phyloP scores from a whole-genome alignment of 2,888 invertebrate species.

The Rotaria magnacalcarata region DNA sequence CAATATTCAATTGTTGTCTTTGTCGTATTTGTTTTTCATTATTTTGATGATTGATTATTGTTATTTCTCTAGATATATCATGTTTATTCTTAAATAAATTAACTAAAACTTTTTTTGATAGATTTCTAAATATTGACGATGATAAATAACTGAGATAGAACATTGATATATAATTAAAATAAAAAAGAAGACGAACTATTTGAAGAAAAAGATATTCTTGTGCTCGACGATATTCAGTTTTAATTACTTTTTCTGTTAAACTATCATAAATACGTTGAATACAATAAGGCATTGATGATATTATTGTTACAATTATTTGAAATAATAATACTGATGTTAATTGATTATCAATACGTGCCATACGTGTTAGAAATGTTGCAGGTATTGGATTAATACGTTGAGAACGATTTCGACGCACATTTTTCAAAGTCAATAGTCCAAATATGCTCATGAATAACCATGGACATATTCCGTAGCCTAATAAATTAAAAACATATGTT shows the following conservation, averaged over 20 bases:
- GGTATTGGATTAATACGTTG: background rate
- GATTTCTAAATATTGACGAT: background rate
- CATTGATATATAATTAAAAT: slow-evolving; percentile 7
- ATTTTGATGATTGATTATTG: background rate
- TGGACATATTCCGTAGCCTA: background rate
- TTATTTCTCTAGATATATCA: background rate
- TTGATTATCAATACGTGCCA: background rate
- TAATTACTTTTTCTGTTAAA: background rate
- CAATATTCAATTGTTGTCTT: background rate
- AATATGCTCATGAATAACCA: background rate
- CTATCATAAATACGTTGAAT: background rate
- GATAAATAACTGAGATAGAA: background rate
- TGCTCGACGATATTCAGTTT: background rate
- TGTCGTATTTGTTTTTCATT: background rate
- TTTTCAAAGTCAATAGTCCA: background rate
- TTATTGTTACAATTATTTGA: background rate
- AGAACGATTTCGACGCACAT: background rate
- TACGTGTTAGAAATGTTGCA: background rate
- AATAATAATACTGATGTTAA: background rate
- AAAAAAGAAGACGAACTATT: background rate
- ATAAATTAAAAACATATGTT: background rate
- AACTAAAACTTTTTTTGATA: background rate
- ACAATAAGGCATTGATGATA: background rate
- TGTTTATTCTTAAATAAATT: background rate
- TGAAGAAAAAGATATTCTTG: background rate